Evolutionary conservation across 2,888 invertebrate genomes (phyloP).

Genomic region (Mayetiola destructor): DNA sequence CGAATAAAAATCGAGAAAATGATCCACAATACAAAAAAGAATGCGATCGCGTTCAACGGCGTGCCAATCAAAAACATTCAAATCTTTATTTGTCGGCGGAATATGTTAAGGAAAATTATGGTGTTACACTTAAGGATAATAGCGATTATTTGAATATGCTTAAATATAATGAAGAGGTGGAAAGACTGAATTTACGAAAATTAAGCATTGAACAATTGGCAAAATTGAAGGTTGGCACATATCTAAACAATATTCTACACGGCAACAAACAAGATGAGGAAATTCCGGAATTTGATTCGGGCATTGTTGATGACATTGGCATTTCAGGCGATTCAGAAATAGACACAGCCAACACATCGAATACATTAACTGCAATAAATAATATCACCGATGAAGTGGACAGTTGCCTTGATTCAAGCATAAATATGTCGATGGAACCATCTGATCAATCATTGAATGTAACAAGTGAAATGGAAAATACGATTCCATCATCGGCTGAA

Average conservation of each 20-base stretch:
- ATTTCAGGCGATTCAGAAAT: background rate
- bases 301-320: background rate
- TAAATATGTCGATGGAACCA: too few relatives aligned
- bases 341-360: background rate
- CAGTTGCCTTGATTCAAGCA: too few relatives aligned
- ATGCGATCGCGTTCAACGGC: background rate
- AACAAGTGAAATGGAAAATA: too few relatives aligned
- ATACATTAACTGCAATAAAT: background rate
- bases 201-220: constrained; percentile 5
- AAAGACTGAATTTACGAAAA: background rate
- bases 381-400: background rate
- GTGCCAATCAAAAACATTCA: background rate
- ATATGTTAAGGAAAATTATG: background rate
- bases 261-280: constrained; percentile 5
- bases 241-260: constrained; percentile 9
- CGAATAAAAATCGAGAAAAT: background rate
- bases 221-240: constrained; percentile 1
- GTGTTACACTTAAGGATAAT: background rate
- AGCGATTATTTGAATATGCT: constrained; percentile 11
- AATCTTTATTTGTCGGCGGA: background rate
- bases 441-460: too few relatives aligned
- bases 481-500: too few relatives aligned
- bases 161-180: background rate
- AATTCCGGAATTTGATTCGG: background rate
- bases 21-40: constrained; percentile 8